Conservation (phyloP, 1,140 invertebrate genomes). For the Heterodera schachtii region DNA sequence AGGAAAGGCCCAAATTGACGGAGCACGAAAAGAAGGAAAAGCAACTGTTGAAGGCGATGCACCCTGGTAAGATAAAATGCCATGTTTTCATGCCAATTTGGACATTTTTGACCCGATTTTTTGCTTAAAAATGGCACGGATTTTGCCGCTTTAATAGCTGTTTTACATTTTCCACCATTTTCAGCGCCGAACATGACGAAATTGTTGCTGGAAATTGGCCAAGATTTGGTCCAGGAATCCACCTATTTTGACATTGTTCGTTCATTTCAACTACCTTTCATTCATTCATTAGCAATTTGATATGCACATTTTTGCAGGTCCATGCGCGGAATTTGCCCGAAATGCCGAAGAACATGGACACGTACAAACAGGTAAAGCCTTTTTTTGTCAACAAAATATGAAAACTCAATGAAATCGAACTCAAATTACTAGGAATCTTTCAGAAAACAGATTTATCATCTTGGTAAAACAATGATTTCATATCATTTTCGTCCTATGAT, state of each 20-base stretch:
- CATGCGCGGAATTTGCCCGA: slow-evolving; percentile 64
- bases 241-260: slow-evolving; percentile 62
- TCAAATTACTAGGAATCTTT: too few species aligned
- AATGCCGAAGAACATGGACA: slow-evolving; percentile 63
- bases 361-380: slow-evolving; percentile 56
- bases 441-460: too few species aligned
- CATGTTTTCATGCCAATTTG: neutral
- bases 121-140: too few species aligned
- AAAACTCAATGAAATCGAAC: too few species aligned
- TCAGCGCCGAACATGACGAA: slow-evolving; percentile 63
- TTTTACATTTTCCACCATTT: neutral
- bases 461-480: too few species aligned
- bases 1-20: slow-evolving; percentile 57
- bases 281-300: neutral
- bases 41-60: slow-evolving; percentile 43
- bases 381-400: slow-evolving; percentile 26
- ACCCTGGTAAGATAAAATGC: neutral
- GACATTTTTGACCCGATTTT: too few species aligned
- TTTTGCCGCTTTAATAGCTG: neutral
- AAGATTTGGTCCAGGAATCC: slow-evolving; percentile 63
- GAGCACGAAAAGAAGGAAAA: slow-evolving; percentile 55
- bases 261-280: neutral
- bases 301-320: slow-evolving; percentile 16
- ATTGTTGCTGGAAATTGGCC: slow-evolving; percentile 61
- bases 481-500: too few species aligned